Percentiles rank a stretch among this genome's conserved stretches.
Conservation (phyloP, 2,113 vertebrate genomes). For the Indri indri region DNA sequence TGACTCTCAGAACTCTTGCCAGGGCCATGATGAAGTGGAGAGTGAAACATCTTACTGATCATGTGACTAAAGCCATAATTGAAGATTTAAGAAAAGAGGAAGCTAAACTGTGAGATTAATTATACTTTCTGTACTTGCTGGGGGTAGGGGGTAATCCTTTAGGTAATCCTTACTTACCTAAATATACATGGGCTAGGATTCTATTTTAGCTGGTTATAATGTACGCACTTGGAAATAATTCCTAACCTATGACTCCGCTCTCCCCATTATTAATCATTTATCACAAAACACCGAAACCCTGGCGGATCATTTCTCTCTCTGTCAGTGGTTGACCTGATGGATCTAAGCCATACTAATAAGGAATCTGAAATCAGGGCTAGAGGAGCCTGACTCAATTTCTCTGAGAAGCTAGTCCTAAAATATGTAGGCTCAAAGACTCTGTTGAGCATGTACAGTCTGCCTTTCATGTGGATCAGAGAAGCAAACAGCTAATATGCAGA, state of each 20-base stretch:
- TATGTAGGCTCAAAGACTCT: not conserved
- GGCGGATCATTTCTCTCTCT: not conserved
- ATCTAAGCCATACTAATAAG: not conserved
- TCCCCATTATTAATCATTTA: not conserved
- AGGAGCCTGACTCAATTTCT: not conserved
- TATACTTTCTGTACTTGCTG: not conserved
- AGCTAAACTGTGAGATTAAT: not conserved
- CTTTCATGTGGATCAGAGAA: not conserved
- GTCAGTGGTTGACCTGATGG: not conserved
- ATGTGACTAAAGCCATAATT: not conserved
- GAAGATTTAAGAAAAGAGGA: slow-evolving; percentile 4
- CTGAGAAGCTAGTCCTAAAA: not conserved
- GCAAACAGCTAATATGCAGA: not conserved
- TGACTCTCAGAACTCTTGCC: not conserved
- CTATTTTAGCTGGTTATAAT: not conserved
- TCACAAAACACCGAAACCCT: not conserved
- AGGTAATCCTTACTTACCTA: not conserved
- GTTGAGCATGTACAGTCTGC: not conserved
- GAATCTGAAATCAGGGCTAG: not conserved
- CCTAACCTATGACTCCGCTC: not conserved
- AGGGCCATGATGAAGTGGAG: not conserved
- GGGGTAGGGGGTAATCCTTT: no score
- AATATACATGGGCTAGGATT: not conserved
- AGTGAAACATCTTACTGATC: not conserved
- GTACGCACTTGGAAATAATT: not conserved